Evolutionary conservation across 2,888 invertebrate genomes (phyloP), one percentile per base, ranked within the genome.

Genomic region (Drosophila robusta): DNA sequence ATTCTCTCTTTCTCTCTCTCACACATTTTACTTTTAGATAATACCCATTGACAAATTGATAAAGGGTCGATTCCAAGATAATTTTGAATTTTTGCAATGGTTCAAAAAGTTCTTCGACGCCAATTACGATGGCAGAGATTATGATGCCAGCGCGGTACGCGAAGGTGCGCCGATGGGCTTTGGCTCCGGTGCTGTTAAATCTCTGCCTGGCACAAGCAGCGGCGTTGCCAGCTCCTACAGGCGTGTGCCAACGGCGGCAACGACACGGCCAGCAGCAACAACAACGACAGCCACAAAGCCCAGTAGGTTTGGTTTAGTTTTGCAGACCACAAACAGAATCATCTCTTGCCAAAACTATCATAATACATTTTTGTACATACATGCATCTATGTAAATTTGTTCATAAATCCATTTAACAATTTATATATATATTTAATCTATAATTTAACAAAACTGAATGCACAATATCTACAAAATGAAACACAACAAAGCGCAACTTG

Each of bases 41-140:
- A 92, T 92, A 87, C 92, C 92, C 74, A 92, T 92, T 90, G 92
- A 93, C 89, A 92, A 91, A 91, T 95, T 99, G 94, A 97, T 98
- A 93, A 99, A 98, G 94, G 98, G 98, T 93, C 96, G 98, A 90
- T 99, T 99, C 94, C 99, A 99, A 95, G 99, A 99, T 95, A 99
- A 99, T 94, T 99, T 99, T 95, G 99, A 99, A 93, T 99, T 99
- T 94, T 96, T 99, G 90, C 99, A 99, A 94, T 99, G 99, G 99
- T 99, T 99, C 95, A 99, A 99, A 95, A 98, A 98, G 93, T 99
- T 99, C 94, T 99, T 98, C 94, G 99, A 99, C 93, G 98, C 98
- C 90, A 99, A 99, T 95, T 98, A 98, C 94, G 96, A 96, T 93
- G 98, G 98, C 92, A 94, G 95, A 91, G 97, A 98, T 78, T 99